phyloP scores from a whole-genome alignment of 2,113 vertebrate genomes.

The Lophotis ruficrista region DNA sequence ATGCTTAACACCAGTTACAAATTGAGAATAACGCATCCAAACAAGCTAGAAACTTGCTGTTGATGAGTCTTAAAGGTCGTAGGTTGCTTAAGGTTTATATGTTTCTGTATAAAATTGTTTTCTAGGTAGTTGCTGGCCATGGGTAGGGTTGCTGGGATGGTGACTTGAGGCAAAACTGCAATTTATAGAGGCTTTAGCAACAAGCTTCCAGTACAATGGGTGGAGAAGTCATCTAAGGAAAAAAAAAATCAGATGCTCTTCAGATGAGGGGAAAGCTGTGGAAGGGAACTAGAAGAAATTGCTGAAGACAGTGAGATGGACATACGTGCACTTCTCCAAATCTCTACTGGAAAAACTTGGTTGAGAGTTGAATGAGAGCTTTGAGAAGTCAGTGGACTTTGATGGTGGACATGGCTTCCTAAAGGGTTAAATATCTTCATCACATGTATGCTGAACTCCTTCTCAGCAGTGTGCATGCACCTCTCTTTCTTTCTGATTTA shows the following conservation, averaged over 20 bases:
- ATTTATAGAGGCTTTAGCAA: not conserved
- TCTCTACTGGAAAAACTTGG: not conserved
- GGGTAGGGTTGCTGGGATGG: not conserved
- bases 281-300: not conserved
- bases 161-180: not conserved
- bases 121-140: not conserved
- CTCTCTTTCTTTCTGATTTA: not conserved
- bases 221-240: not conserved
- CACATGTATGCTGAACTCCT: not conserved
- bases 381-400: not conserved
- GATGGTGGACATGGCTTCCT: not conserved
- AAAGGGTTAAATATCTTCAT: not conserved
- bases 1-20: not conserved
- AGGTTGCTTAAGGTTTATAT: not conserved
- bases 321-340: not conserved
- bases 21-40: not conserved
- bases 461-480: accelerated
- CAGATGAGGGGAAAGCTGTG: not conserved
- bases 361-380: not conserved
- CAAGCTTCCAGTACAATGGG: not conserved
- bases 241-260: not conserved
- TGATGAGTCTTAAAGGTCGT: not conserved
- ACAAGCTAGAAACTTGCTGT: not conserved
- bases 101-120: not conserved
- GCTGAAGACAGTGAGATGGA: not conserved